Base-by-base conservation (phyloP, 2,888 invertebrate genomes). In the Drosophila mayaguana region DNA sequence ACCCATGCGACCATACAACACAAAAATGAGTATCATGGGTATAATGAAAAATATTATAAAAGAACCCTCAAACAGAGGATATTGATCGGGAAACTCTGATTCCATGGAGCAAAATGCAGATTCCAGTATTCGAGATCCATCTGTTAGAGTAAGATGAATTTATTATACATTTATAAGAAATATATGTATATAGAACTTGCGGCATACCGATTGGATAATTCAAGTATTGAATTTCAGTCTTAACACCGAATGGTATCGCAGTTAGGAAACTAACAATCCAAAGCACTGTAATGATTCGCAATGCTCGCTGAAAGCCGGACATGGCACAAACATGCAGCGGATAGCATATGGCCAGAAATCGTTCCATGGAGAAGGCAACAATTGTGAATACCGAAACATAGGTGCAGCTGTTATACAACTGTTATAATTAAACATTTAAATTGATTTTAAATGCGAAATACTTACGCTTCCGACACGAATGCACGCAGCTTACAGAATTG, bases 351-450 rank as follows among this genome's bases (percentile, higher is more conserved):
- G 98, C 98, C 78, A 98, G 93, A 93, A 97, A 97, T 48, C 98
- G 94, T 93, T 98, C 98, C 93, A 96, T 95, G 0, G 98, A 97
- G 93, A 98, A 98, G 4, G 97, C 97, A 50, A 97, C 97, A 81
- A 98, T 98, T 28, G 98, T 98, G 90, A 98, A 93, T 55, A 98
- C 97, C 1, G 98, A 98, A 1, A 97, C 97, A 93, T 98, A 97
- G 0, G 97, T 96, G 0, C 97, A 97, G 92, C 97, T 97, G 93
- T 11, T 55, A 56, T 9, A 45, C 1, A 53, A 20, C 16, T 22
- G 9, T 22, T 12, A 20, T 16, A 14, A 11, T 56, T 14, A 3
- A 18, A 50, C 6, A 34, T 34, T 16, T 25, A n/a, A 20, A 6
- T 6, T 6, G 12, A 42, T n/a, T 16, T 1, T 9, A 25, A 0